Conservation (phyloP, 1,140 invertebrate genomes). For the Wasmannia auropunctata region DNA sequence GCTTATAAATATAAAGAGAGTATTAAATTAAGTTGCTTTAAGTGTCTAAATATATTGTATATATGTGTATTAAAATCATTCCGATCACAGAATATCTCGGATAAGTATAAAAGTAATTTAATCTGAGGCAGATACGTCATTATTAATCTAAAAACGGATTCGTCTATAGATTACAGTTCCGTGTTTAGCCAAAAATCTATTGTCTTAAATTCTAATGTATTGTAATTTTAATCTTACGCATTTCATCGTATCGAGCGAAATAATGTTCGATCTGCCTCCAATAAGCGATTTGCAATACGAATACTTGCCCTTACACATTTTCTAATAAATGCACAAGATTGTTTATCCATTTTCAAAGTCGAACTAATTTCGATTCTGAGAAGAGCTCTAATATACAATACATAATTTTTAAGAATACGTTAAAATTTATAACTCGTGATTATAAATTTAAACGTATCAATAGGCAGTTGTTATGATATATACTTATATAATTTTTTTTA, state of each 20-base stretch:
- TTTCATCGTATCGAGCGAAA: neutral
- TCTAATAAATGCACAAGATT: conserved; percentile 15
- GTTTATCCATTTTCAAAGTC: neutral
- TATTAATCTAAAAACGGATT: neutral
- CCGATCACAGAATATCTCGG: neutral
- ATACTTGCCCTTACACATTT: neutral
- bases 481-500: neutral
- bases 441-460: neutral
- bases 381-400: neutral
- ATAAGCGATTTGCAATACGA: neutral
- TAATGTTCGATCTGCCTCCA: neutral
- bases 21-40: conserved; percentile 30
- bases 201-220: conserved; percentile 5
- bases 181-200: neutral
- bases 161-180: neutral
- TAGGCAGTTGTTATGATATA: neutral
- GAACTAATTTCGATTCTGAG: neutral
- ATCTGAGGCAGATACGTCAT: neutral
- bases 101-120: neutral
- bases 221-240: neutral
- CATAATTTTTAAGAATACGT: neutral
- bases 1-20: conserved; percentile 34
- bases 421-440: conserved; percentile 10
- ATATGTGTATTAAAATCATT: neutral
- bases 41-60: neutral